Conservation (phyloP, 1,140 invertebrate species). For the Bombus ignitus region DNA sequence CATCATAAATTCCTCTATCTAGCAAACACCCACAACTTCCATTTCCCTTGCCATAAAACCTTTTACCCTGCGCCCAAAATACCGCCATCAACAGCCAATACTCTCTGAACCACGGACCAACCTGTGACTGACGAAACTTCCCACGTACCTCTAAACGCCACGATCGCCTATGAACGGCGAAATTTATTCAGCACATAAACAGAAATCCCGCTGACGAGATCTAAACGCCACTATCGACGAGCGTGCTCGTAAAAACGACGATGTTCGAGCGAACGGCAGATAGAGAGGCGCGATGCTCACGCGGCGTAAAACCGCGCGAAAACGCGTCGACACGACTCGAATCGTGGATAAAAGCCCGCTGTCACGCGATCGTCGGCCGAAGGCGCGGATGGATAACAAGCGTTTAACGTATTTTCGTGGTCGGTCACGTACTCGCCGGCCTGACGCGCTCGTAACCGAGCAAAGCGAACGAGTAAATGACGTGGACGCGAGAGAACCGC, state of each 20-base stretch:
- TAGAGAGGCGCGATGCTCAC: background rate
- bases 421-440: background rate
- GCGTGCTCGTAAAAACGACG: background rate
- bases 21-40: background rate
- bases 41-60: background rate
- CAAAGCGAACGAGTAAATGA: slow-evolving; percentile 28
- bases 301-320: slow-evolving; percentile 21
- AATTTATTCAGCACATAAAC: background rate
- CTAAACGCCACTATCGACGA: background rate
- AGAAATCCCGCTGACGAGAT: background rate
- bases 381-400: slow-evolving; percentile 23
- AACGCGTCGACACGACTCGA: background rate
- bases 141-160: background rate
- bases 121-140: too few species aligned
- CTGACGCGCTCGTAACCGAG: background rate
- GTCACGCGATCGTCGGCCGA: slow-evolving; percentile 29
- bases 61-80: background rate
- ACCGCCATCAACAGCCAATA: background rate
- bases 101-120: background rate
- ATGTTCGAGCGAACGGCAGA: background rate
- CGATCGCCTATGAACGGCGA: background rate
- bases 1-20: background rate
- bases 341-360: slow-evolving; percentile 3
- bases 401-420: slow-evolving; percentile 48
- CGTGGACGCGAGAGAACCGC: too few species aligned